These are phyloP conservation scores for Eulimnadia texana DNA, from an alignment of 1,140 invertebrate species.

Conservation along the genomic window DNA sequence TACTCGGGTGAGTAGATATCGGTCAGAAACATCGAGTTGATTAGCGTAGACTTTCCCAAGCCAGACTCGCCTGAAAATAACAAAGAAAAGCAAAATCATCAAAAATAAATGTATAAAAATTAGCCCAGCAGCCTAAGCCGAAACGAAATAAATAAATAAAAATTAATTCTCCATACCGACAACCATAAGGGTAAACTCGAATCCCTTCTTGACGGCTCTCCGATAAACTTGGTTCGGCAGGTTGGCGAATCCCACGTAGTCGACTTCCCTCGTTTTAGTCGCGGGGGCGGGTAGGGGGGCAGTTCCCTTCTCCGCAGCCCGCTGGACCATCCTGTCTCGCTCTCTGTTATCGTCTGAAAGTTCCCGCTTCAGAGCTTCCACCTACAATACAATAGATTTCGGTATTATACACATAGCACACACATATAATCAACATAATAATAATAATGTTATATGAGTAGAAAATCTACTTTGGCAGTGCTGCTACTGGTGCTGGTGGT, in stretches of 20 bases:
- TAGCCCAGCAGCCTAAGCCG: no score
- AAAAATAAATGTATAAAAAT: not conserved
- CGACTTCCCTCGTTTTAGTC: constrained; percentile 27
- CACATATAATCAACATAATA: no score
- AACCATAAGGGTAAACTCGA: constrained; percentile 98
- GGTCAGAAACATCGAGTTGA: constrained; percentile 96
- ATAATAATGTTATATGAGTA: not conserved
- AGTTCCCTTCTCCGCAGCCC: constrained; percentile 17
- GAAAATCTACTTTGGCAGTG: not conserved
- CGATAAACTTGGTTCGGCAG: constrained; percentile 96
- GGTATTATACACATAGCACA: no score
- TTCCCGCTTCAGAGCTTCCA: constrained; percentile 17
- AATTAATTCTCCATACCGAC: constrained; percentile 49
- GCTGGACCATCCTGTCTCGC: constrained; percentile 11
- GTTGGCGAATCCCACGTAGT: constrained; percentile 67
- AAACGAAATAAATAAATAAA: no score
- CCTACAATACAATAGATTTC: no score
- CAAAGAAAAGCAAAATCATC: no score
- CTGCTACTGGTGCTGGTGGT: not conserved
- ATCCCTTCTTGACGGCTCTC: constrained; percentile 96
- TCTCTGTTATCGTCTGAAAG: constrained; percentile 17
- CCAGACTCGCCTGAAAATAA: constrained; percentile 71
- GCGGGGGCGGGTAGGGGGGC: constrained; percentile 10
- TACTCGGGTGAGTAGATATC: constrained; percentile 86
- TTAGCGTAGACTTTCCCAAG: constrained; percentile 93